Conservation (phyloP, 2,113 vertebrate species). For the Tragelaphus strepsiceros region DNA sequence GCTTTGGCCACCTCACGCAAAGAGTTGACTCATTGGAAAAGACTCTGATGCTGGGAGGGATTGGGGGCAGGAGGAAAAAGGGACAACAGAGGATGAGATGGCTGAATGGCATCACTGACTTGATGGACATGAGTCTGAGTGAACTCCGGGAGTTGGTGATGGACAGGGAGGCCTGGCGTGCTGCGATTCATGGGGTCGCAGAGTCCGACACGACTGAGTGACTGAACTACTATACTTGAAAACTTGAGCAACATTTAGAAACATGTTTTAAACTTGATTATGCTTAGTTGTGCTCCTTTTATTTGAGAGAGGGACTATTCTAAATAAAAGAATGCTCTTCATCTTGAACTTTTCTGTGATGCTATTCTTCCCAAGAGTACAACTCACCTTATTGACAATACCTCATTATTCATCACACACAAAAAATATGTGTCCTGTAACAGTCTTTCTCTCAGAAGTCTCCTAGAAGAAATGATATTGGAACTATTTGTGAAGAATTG, state of each 20-base stretch:
- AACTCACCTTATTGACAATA: neutral
- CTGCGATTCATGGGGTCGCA: too few species aligned
- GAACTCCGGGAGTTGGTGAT: too few species aligned
- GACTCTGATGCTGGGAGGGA: too few species aligned
- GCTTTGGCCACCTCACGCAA: too few species aligned
- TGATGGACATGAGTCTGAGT: too few species aligned
- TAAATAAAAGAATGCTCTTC: neutral
- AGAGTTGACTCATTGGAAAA: too few species aligned
- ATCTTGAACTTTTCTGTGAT: neutral
- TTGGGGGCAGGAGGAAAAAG: too few species aligned
- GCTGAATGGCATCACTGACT: too few species aligned
- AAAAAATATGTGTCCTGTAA: neutral
- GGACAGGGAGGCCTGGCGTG: too few species aligned
- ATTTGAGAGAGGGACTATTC: neutral
- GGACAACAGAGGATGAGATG: too few species aligned
- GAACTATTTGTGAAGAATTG: neutral
- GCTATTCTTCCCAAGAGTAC: neutral
- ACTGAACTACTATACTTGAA: neutral
- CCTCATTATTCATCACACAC: neutral
- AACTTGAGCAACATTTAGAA: neutral
- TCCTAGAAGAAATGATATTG: slow-evolving; percentile 24
- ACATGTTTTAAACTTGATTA: neutral
- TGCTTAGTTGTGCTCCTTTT: neutral
- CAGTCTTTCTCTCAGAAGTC: neutral
- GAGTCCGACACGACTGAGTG: accelerated